These are phyloP conservation scores for Nerophis ophidion DNA, from an alignment of 2,113 vertebrate species.

Conservation along the genomic window DNA sequence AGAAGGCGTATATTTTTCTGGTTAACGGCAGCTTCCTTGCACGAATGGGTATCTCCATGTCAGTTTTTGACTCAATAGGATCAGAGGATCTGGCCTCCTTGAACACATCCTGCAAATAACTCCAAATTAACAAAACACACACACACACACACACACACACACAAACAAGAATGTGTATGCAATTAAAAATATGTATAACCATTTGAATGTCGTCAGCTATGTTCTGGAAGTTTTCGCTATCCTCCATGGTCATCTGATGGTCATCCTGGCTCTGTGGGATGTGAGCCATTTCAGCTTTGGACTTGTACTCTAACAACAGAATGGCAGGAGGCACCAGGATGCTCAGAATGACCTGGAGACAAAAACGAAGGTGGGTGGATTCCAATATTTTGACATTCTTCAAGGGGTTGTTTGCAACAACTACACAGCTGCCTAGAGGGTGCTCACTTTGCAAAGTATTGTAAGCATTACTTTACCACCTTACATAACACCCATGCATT, in stretches of 20 bases:
- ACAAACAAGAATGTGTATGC: background rate
- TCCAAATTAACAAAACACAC: conserved; percentile 11
- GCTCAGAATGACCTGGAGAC: conserved; percentile 90
- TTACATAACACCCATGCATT: too few species aligned
- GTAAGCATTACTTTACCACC: too few species aligned
- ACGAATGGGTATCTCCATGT: conserved; percentile 83
- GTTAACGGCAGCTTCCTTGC: conserved; percentile 90
- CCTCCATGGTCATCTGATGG: conserved; percentile 98
- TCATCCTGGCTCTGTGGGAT: conserved; percentile 97
- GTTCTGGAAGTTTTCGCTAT: conserved; percentile 93
- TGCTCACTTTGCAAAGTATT: too few species aligned
- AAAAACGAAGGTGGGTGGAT: background rate
- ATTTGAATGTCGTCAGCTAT: conserved; percentile 87
- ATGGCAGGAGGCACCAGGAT: conserved; percentile 94
- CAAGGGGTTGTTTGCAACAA: too few species aligned
- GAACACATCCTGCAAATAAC: conserved; percentile 83
- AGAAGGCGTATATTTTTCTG: conserved; percentile 94
- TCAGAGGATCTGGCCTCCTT: conserved; percentile 85
- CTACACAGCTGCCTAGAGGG: too few species aligned
- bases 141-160: background rate
- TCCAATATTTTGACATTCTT: conserved; percentile 1
- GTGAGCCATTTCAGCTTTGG: conserved; percentile 98
- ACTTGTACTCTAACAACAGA: conserved; percentile 95
- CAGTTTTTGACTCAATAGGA: conserved; percentile 75
- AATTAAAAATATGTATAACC: conserved; percentile 54